Base-by-base conservation (phyloP, 2,113 vertebrate species). In the Paracanthobrama guichenoti region DNA sequence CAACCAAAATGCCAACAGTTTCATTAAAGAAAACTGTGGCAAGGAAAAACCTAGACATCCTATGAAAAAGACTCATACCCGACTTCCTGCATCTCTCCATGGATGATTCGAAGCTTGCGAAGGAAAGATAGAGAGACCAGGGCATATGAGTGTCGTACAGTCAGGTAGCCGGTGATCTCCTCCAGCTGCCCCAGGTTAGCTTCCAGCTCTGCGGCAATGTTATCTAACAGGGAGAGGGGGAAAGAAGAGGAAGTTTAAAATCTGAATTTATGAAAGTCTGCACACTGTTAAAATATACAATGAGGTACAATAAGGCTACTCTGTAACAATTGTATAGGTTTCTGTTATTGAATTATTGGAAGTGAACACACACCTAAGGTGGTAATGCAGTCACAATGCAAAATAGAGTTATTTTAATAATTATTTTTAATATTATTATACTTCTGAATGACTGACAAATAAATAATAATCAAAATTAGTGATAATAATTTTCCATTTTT, bases 101-200 rank as follows among this genome's bases (percentile, higher is more conserved):
- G 95, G 73, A 99, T 97, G 85, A 96, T 81, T 2, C 88, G 94
- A 0, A 99, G 95, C 78, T 98, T 99, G 55, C 97, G 96, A 80
- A 99, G 96, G 89, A 99, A 99, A 16, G 97, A 96, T 16, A 99
- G 96, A 0, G 98, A 99, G 14, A 99, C 96, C 2, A 99, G 93
- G 11, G 98, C 98, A 0, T 98, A 99, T 57, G 98, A 98, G 11
- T 98, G 94, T 44, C 97, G 96, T 24, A 99, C 95, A 74, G 95
- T 98, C 16, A 99, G 94, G 90, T 93, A 97, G 2, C 98, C 98
- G 0, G 96, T 96, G 89, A 99, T 98, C 83, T 97, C 97, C 86
- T 99, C 98, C 69, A 99, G 94, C 90, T 98, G 95, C 16, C 98
- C 98, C 16, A 99, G 95, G 87, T 96, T 99, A 0, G 97, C 95